Evolutionary conservation across 2,888 invertebrate species (phyloP).

Genomic region (Cosmopolites sordidus): DNA sequence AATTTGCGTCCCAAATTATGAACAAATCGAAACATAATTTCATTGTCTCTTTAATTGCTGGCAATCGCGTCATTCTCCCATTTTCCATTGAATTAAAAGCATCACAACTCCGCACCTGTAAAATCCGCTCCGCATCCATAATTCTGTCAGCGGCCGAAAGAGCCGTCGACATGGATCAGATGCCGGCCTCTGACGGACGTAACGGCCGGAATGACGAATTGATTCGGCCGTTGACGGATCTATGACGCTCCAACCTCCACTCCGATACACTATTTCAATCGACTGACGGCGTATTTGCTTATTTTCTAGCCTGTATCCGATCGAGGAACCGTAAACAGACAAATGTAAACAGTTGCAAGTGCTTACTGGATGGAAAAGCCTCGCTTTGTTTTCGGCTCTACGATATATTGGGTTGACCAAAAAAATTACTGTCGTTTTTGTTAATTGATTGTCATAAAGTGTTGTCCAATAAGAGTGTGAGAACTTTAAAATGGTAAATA

Average conservation of each 20-base stretch:
- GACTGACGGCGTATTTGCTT: constrained; percentile 19
- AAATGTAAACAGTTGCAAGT: constrained; percentile 22
- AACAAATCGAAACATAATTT: too few relatives aligned
- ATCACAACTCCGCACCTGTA: background rate
- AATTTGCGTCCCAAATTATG: too few relatives aligned
- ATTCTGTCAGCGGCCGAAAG: background rate
- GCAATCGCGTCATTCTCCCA: too few relatives aligned
- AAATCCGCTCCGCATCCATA: background rate
- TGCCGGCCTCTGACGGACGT: constrained; percentile 25
- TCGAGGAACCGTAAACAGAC: constrained; percentile 19
- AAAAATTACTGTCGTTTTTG: too few relatives aligned
- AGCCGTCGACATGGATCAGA: constrained; percentile 3
- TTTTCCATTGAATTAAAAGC: too few relatives aligned
- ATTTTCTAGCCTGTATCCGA: constrained; percentile 20
- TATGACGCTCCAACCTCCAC: constrained; percentile 22
- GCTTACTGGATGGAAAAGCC: constrained; percentile 3
- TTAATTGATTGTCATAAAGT: too few relatives aligned
- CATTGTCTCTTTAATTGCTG: too few relatives aligned
- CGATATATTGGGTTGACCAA: too few relatives aligned
- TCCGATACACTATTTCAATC: constrained; percentile 24
- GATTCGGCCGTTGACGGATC: constrained; percentile 35
- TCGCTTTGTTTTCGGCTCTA: too few relatives aligned
- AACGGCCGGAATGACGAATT: constrained; percentile 40
- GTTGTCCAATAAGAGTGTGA: too few relatives aligned
- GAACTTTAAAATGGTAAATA: too few relatives aligned